These are phyloP conservation scores for Dendrolimus punctatus DNA, from an alignment of 1,140 invertebrate species.

Conservation along the genomic window DNA sequence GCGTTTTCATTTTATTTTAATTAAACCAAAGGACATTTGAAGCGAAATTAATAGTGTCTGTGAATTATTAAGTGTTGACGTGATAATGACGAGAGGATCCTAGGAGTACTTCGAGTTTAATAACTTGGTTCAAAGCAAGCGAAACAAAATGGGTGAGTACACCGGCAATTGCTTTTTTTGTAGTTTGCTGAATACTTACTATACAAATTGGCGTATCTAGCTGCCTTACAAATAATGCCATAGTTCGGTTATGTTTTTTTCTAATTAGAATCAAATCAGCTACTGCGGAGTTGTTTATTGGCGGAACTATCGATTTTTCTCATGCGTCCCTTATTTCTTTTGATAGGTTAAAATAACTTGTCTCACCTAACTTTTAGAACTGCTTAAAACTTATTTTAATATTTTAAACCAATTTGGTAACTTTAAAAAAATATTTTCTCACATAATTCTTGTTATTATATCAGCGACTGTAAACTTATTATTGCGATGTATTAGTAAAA, in stretches of 20 bases:
- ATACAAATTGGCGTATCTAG: neutral
- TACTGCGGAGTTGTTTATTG: conserved; percentile 27
- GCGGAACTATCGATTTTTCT: conserved; percentile 62
- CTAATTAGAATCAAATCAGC: conserved; percentile 17
- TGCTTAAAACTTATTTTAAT: too few species aligned
- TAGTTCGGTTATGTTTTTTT: conserved; percentile 4
- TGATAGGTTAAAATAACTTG: conserved; percentile 17
- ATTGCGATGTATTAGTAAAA: too few species aligned
- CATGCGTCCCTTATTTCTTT: conserved; percentile 27
- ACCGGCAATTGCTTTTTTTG: conserved; percentile 32
- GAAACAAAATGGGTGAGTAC: conserved; percentile 56
- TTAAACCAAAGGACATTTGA: conserved; percentile 19
- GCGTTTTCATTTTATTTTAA: conserved; percentile 23
- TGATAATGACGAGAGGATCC: conserved; percentile 42
- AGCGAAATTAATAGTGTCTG: conserved; percentile 24
- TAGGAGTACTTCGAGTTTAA: conserved; percentile 21
- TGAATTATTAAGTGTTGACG: conserved; percentile 31
- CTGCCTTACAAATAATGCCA: neutral
- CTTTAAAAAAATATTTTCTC: too few species aligned
- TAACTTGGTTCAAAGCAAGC: conserved; percentile 21
- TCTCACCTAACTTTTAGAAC: too few species aligned
- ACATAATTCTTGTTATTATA: too few species aligned
- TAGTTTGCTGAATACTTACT: conserved; percentile 6
- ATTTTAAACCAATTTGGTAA: too few species aligned
- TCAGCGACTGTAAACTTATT: too few species aligned